A percentile compares a stretch with the other conserved stretches of the same genome.
Evolutionary conservation across 2,113 vertebrate species (phyloP).

Genomic region (Pachypanchax playfairii): DNA sequence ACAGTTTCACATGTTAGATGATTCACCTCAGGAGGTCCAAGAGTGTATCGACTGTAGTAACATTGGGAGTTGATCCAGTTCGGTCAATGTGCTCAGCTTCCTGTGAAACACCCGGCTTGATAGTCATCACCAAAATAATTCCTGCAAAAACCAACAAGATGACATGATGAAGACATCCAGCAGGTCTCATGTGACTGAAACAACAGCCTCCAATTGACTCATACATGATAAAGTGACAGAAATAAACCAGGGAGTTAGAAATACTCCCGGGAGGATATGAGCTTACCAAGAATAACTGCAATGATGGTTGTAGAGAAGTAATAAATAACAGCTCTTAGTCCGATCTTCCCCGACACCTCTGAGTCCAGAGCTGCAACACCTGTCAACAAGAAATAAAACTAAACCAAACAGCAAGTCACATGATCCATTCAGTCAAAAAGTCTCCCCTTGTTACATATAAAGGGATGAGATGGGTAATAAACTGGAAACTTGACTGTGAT

Average conservation of each 20-base stretch:
- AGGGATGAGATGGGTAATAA: no score
- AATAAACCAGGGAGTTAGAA: not conserved
- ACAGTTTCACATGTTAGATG: fast-evolving
- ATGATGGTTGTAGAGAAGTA: slow-evolving; percentile 93
- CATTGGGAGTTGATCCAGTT: slow-evolving; percentile 87
- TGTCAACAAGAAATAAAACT: slow-evolving; percentile 53
- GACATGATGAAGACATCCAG: not conserved
- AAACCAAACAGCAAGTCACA: no score
- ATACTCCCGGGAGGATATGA: not conserved
- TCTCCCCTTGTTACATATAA: no score
- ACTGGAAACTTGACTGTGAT: no score
- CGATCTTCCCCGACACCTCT: slow-evolving; percentile 92
- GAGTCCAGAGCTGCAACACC: slow-evolving; percentile 96
- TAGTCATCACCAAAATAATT: slow-evolving; percentile 91
- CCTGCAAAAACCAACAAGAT: slow-evolving; percentile 72
- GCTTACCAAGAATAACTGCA: slow-evolving; percentile 92
- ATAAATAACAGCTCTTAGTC: slow-evolving; percentile 90
- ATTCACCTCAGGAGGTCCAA: slow-evolving; percentile 93
- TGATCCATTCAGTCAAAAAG: no score
- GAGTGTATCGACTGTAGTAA: slow-evolving; percentile 92
- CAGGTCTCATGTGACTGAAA: no score
- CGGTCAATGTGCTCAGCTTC: slow-evolving; percentile 86
- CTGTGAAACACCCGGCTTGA: slow-evolving; percentile 93
- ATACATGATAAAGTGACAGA: not conserved
- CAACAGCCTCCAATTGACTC: not conserved